Percentiles rank a stretch among this genome's conserved stretches.
Evolutionary conservation across 1,140 invertebrate genomes (phyloP).

Genomic region (Papilio xuthus): DNA sequence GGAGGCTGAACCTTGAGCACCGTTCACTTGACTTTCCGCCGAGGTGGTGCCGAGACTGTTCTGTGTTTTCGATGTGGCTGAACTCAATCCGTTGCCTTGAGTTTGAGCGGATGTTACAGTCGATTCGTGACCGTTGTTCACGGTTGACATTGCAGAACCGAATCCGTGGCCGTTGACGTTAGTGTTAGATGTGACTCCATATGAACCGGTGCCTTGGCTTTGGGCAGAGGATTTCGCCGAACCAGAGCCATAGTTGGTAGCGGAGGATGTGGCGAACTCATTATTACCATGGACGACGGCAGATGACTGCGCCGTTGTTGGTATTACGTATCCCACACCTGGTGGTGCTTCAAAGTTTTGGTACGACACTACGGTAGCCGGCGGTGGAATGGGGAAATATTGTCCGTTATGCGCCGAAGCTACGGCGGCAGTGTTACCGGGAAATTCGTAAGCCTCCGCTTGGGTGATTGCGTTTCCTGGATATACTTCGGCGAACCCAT

Average conservation of each 20-base stretch:
- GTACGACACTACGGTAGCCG: conserved; percentile 66
- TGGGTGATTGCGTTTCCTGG: conserved; percentile 60
- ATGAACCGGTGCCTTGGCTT: conserved; percentile 56
- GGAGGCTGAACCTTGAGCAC: conserved; percentile 54
- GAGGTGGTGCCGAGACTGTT: conserved; percentile 44
- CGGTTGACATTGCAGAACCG: conserved; percentile 62
- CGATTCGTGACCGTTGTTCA: conserved; percentile 55
- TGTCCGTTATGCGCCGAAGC: conserved; percentile 59
- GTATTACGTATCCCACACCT: conserved; percentile 52
- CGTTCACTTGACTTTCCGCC: conserved; percentile 50
- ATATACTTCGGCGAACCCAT: conserved; percentile 50
- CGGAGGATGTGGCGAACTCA: conserved; percentile 61
- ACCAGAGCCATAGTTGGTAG: conserved; percentile 57
- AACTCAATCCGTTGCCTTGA: conserved; percentile 44
- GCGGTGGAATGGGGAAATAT: conserved; percentile 62
- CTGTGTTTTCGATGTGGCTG: conserved; percentile 45
- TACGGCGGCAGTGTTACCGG: conserved; percentile 48
- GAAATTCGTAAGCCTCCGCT: conserved; percentile 57
- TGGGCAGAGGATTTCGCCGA: conserved; percentile 60
- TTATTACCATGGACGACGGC: conserved; percentile 54
- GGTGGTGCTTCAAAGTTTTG: conserved; percentile 64
- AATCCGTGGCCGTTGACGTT: conserved; percentile 56
- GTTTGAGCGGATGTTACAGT: conserved; percentile 55
- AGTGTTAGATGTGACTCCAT: conserved; percentile 59
- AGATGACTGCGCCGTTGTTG: conserved; percentile 48